Conservation (phyloP, 1,140 invertebrate genomes). For the Gryon sp. region DNA sequence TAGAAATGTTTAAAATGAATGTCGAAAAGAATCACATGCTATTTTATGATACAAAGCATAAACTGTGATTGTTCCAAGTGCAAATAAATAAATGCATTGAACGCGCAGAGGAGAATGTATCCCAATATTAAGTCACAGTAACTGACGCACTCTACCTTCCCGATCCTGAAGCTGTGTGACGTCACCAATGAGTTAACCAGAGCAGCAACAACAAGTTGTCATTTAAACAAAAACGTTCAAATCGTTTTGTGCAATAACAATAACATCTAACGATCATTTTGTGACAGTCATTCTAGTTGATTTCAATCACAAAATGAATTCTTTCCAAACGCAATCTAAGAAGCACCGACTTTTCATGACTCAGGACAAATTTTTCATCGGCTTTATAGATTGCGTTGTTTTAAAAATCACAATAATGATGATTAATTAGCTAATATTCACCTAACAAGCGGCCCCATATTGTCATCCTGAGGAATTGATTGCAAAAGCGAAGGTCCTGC, state of each 20-base stretch:
- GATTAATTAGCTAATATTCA: conserved; percentile 47
- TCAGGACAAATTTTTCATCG: neutral
- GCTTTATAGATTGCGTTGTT: conserved; percentile 11
- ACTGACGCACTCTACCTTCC: conserved; percentile 85
- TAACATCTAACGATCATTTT: conserved; percentile 19
- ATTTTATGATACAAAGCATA: conserved; percentile 39
- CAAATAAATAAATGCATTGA: conserved; percentile 83
- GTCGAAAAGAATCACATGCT: conserved; percentile 23
- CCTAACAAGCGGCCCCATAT: conserved; percentile 81
- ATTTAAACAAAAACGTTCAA: conserved; percentile 53
- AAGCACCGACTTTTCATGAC: neutral
- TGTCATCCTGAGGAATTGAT: conserved; percentile 78
- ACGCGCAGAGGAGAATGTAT: conserved; percentile 83
- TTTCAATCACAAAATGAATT: neutral
- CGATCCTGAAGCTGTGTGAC: conserved; percentile 83
- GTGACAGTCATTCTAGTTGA: conserved; percentile 2
- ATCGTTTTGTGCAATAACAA: conserved; percentile 30
- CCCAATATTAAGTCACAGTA: conserved; percentile 83
- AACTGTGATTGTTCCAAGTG: conserved; percentile 74
- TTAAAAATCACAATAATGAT: neutral
- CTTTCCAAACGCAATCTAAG: neutral
- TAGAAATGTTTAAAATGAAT: neutral
- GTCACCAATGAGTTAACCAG: conserved; percentile 61
- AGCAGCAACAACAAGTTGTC: conserved; percentile 71
- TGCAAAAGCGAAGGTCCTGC: conserved; percentile 81